Evolutionary conservation across 2,113 vertebrate genomes (phyloP).

Genomic region (Neodon shergylaensis): DNA sequence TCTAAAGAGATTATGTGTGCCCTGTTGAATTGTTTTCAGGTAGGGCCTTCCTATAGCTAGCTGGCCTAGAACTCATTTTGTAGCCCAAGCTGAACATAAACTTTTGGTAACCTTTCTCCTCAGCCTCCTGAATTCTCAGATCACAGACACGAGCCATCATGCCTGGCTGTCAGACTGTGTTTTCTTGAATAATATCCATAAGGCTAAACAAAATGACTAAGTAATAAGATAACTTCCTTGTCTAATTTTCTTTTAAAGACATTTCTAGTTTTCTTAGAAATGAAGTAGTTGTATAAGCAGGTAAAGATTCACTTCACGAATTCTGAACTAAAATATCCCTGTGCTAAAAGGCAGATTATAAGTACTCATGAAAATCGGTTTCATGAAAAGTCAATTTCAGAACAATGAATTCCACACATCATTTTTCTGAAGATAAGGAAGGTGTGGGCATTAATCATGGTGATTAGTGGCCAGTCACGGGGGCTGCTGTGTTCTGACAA

Average conservation of each 20-base stretch:
- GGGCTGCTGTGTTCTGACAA: slow-evolving; percentile 11
- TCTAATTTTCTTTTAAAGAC: background rate
- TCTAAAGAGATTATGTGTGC: background rate
- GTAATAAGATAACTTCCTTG: slow-evolving; percentile 12
- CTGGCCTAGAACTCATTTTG: background rate
- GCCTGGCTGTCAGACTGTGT: background rate
- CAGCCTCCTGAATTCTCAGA: background rate
- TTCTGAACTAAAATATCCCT: slow-evolving; percentile 5
- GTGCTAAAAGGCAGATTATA: background rate
- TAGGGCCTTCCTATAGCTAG: background rate
- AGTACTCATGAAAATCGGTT: background rate
- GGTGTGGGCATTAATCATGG: background rate
- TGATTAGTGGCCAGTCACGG: background rate
- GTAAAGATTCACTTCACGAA: background rate
- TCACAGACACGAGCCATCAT: background rate
- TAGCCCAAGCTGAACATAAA: background rate
- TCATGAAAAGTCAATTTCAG: slow-evolving; percentile 38
- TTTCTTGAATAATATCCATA: slow-evolving; percentile 21
- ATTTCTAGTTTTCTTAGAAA: slow-evolving; percentile 5
- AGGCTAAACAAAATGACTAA: background rate
- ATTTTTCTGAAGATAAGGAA: slow-evolving; percentile 26
- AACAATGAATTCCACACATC: slow-evolving; percentile 13
- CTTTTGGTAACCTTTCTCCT: background rate
- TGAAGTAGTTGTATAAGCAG: background rate
- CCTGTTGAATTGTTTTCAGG: background rate